Evolutionary conservation across 2,888 invertebrate species (phyloP).

Genomic region (Heliconius ethilla): DNA sequence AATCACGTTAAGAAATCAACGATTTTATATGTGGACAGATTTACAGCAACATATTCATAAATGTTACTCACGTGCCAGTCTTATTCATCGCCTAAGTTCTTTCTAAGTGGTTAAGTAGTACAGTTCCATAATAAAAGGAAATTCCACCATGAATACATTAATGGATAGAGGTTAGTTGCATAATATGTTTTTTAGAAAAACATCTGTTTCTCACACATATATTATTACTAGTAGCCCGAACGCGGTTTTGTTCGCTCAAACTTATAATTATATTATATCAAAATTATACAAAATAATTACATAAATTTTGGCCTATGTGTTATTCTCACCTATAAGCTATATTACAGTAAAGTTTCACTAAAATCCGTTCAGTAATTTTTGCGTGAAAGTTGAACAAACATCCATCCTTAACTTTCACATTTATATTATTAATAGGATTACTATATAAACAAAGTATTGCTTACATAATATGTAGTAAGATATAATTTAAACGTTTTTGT

Average conservation of each 20-base stretch:
- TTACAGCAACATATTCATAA: constrained; percentile 28
- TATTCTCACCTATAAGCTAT: no score
- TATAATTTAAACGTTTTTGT: neutral
- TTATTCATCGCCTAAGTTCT: constrained; percentile 40
- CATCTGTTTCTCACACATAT: neutral
- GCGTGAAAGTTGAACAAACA: no score
- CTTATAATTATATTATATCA: no score
- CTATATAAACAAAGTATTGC: neutral
- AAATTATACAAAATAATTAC: no score
- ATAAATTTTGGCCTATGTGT: no score
- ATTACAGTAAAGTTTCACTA: no score
- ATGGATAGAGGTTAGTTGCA: neutral
- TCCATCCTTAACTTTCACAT: no score
- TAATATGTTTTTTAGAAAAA: neutral
- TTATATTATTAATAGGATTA: neutral
- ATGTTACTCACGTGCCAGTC: constrained; percentile 38
- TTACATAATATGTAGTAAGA: neutral
- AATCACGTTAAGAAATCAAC: constrained; percentile 1
- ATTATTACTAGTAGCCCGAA: no score
- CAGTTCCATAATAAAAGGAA: constrained; percentile 42
- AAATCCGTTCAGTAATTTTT: no score
- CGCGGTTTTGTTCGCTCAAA: no score
- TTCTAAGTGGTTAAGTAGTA: constrained; percentile 30
- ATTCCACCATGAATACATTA: constrained; percentile 39
- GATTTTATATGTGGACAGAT: constrained; percentile 15